Base-by-base conservation (phyloP, 2,888 invertebrate genomes). In the Lasius platythorax region DNA sequence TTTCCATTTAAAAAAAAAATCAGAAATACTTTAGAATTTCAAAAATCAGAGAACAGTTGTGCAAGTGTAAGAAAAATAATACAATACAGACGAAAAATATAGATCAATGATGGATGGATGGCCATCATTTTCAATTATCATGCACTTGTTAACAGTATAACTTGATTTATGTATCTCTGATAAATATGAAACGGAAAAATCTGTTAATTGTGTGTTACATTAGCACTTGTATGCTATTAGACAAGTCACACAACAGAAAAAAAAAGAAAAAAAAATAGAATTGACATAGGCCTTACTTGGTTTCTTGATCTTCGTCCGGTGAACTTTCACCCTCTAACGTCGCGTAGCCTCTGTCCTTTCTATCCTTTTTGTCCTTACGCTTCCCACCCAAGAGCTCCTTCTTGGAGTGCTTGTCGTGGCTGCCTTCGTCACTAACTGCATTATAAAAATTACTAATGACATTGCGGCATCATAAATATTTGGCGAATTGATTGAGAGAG, bases 321-420 rank as follows among this genome's bases (percentile, higher is more conserved):
- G 99, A 99, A 93, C 99, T 98, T 95, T 98, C 98, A 63, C 98
- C 99, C 95, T 98, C 99, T 91, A 99, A 96, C 37, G 98, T 98
- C 70, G 98, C 98, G 96, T 99, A 99, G 2, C 99, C 98, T 91
- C 98, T 96, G 93, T 98, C 98, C 95, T 98, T 98, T 93, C 98
- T 98, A 64, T 97, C 98, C 94, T 98, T 98, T 91, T 97, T 98
- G 82, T 98, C 98, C 93, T 98, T 98, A 0, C 97, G 96, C 87
- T 98, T 96, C 0, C 97, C 97, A 90, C 96, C 96, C 43, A 98
- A 95, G 68, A 97, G 95, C 92, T 98, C 98, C 92, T 98, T 98
- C 92, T 98, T 98, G 88, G 97, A 97, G 76, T 97, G 96, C 93
- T 97, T 97, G 72, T 98, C 98, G 94, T 98, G 97, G 84, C 97